Evolutionary conservation across 2,113 vertebrate species (phyloP).

Genomic region (Halcyon senegalensis): DNA sequence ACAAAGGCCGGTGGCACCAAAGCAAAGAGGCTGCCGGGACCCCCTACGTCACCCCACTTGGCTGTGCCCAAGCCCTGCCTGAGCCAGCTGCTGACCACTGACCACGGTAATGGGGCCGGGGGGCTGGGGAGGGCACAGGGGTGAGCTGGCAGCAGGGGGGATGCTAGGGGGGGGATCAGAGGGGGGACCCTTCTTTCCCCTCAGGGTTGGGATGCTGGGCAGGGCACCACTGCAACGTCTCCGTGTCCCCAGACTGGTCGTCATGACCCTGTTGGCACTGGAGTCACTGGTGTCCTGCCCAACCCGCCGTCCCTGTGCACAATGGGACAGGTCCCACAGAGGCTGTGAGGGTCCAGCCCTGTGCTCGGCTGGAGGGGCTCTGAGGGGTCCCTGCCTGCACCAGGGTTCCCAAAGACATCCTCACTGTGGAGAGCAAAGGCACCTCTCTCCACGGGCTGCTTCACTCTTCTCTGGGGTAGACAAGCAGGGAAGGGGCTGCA

Average conservation of each 20-base stretch:
- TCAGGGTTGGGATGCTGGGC: not conserved
- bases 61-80: constrained; percentile 75
- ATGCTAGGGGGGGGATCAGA: not conserved
- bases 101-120: not conserved
- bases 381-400: not conserved
- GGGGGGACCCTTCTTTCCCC: fast-evolving
- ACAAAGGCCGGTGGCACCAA: constrained; percentile 63
- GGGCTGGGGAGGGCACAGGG: not conserved
- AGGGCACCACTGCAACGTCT: fast-evolving
- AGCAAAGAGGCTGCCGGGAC: not conserved
- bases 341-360: not conserved
- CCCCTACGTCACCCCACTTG: not conserved
- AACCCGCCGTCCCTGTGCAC: fast-evolving
- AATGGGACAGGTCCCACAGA: not conserved
- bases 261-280: not conserved
- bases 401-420: not conserved
- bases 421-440: not conserved
- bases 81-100: constrained; percentile 82
- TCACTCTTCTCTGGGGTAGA: not conserved
- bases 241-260: not conserved
- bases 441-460: not conserved
- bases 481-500: not conserved
- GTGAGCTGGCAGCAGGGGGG: not conserved
- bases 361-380: not conserved
- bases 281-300: not conserved